Evolutionary conservation across 2,888 invertebrate species (phyloP).

Genomic region (Acleris cristana): DNA sequence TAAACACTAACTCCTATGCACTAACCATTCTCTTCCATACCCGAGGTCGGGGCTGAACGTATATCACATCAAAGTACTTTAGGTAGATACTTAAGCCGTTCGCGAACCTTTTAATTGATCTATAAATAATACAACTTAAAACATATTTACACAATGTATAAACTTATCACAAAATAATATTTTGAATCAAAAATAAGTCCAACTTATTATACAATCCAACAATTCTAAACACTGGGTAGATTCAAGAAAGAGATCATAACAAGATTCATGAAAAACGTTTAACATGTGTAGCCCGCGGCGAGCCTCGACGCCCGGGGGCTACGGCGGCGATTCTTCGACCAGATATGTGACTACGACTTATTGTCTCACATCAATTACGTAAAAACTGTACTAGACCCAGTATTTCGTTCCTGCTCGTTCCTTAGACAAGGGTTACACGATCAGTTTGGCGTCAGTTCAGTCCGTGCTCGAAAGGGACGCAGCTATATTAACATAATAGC

Average conservation of each 20-base stretch:
- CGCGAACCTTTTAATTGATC: conserved; percentile 58
- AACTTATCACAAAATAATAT: conserved; percentile 76
- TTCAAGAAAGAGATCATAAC: conserved; percentile 81
- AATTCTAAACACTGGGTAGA: conserved; percentile 81
- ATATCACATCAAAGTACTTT: conserved; percentile 70
- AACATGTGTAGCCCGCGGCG: conserved; percentile 56
- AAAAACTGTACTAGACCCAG: conserved; percentile 78
- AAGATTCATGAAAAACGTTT: conserved; percentile 75
- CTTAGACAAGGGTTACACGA: too few species aligned
- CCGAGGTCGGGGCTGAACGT: conserved; percentile 58
- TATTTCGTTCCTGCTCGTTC: conserved; percentile 60
- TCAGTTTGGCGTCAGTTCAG: too few species aligned
- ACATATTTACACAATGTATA: conserved; percentile 77
- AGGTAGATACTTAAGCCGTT: conserved; percentile 67
- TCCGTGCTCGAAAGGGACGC: too few species aligned
- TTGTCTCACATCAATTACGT: conserved; percentile 73
- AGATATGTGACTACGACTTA: conserved; percentile 79
- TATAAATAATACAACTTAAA: conserved; percentile 62
- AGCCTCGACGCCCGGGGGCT: conserved; percentile 56
- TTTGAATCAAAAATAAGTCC: conserved; percentile 67
- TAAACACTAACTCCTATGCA: conserved; percentile 72
- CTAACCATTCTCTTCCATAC: conserved; percentile 62
- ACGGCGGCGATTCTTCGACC: conserved; percentile 64
- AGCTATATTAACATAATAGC: too few species aligned
- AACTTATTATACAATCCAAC: conserved; percentile 73